Evolutionary conservation across 2,888 invertebrate genomes (phyloP).

Genomic region (Euclidia mi): DNA sequence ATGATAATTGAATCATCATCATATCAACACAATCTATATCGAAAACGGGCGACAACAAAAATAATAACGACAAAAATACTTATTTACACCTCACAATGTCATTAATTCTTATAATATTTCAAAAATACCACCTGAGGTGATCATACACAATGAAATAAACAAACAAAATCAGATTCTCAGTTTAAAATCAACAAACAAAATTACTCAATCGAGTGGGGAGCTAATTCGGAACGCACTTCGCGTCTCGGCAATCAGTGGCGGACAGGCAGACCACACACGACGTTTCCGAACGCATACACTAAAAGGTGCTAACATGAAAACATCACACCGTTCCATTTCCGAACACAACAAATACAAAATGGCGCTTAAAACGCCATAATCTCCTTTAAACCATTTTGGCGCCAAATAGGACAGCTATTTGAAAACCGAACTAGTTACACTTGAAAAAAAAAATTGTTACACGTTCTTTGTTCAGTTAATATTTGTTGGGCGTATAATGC

Average conservation of each 20-base stretch:
- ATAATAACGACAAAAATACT: no score
- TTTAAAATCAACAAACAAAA: constrained; percentile 30
- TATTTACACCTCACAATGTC: no score
- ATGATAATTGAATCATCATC: no score
- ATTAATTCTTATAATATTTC: not conserved
- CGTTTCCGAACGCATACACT: constrained; percentile 79
- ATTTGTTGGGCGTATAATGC: constrained; percentile 74
- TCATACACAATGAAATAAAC: not conserved
- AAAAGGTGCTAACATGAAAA: constrained; percentile 88
- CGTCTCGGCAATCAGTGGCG: constrained; percentile 27
- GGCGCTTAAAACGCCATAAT: constrained; percentile 84
- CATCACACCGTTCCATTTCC: constrained; percentile 83
- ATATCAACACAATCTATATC: no score
- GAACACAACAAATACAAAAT: constrained; percentile 77
- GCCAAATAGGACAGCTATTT: constrained; percentile 73
- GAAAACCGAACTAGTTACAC: constrained; percentile 77
- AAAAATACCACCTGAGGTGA: not conserved
- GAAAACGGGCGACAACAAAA: no score
- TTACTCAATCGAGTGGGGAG: constrained; percentile 41
- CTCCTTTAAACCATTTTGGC: constrained; percentile 78
- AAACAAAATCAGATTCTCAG: constrained; percentile 5
- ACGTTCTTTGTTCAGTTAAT: constrained; percentile 80
- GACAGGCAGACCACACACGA: constrained; percentile 87
- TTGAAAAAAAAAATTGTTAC: constrained; percentile 81
- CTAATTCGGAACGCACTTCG: constrained; percentile 41